Base-by-base conservation (phyloP, 2,797 vertebrate species). In the Dryobates pubescens region DNA sequence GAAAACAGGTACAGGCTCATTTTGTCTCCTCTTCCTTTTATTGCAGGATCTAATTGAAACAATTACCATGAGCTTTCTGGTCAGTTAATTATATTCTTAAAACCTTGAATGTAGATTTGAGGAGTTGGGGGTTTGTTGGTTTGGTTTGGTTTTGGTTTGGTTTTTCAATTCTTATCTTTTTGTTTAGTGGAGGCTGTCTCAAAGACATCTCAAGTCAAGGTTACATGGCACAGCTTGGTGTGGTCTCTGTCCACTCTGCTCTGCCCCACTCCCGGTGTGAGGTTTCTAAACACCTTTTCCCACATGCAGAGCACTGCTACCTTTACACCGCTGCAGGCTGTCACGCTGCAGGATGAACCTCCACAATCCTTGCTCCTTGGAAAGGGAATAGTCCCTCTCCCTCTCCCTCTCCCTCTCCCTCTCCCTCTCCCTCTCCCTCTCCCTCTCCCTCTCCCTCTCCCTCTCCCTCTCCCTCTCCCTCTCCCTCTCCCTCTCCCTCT, bases 1-100 rank as follows among this genome's bases (percentile, higher is more conserved):
- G 97, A 99, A 99, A 98, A 98, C 98, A 59, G 99, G 99, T 99
- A 98, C 51, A 65, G 67, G 12, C 84, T 78, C 82, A n/a, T 57
- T 84, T 61, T 23, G 29, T 56, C 36, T 90, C 71, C 47, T 68
- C 27, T 24, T 91, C 36, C 29, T 85, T 90, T 71, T 71, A 63
- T 63, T 86, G 75, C 86, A 86, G 64, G 9, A 61, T 81, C 64
- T 89, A 80, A 78, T 94, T 96, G 78, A 93, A 88, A 88, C 89
- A 92, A 82, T 70, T 84, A 34, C 89, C 74, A 15, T 58, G 89
- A 89, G 82, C 76, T 75, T 85, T 91, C 83, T 92, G 88, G 92
- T 91, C 90, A 90, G 82, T 86, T 91, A 87, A 94, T 96, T 96
- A 84, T 86, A 34, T 67, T 86, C 76, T 82, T 92, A 61, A 79